Percentiles rank a stretch among this genome's conserved stretches.
phyloP scores from a whole-genome alignment of 2,888 invertebrate genomes.

The Himalopsyche kuldschensis region DNA sequence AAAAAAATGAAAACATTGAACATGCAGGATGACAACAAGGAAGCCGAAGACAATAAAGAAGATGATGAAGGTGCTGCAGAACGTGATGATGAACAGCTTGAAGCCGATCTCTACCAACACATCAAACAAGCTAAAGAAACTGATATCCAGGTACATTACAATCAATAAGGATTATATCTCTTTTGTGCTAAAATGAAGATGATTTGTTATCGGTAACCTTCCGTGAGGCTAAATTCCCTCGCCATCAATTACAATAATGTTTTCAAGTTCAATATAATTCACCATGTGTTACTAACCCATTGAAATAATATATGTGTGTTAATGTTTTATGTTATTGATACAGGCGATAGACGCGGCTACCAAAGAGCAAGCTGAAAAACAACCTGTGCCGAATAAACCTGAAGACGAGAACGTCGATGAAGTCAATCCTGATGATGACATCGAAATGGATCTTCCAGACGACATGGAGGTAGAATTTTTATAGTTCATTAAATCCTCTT shows the following conservation, averaged over 20 bases:
- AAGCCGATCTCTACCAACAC: constrained; percentile 77
- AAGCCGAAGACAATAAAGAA: constrained; percentile 46
- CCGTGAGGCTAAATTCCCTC: background rate
- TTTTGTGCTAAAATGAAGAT: too few relatives aligned
- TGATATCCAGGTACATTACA: constrained; percentile 64
- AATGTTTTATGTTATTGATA: background rate
- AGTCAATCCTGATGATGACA: constrained; percentile 60
- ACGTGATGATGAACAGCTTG: constrained; percentile 50
- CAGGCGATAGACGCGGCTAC: constrained; percentile 74
- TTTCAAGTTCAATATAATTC: too few relatives aligned
- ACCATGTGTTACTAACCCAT: background rate
- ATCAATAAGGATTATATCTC: background rate
- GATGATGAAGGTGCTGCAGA: constrained; percentile 57
- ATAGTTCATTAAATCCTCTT: background rate
- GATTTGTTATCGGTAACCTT: too few relatives aligned
- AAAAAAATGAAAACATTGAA: constrained; percentile 65
- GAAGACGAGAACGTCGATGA: constrained; percentile 64
- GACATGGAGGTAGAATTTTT: constrained; percentile 48
- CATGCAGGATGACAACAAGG: constrained; percentile 45
- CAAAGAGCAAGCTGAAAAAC: constrained; percentile 78
- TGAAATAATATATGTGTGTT: background rate
- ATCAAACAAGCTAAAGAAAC: constrained; percentile 76
- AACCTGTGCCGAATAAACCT: constrained; percentile 63
- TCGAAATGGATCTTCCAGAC: constrained; percentile 58
- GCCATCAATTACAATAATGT: background rate